Conservation (phyloP, 2,113 vertebrate species). For the Dipodomys spectabilis region DNA sequence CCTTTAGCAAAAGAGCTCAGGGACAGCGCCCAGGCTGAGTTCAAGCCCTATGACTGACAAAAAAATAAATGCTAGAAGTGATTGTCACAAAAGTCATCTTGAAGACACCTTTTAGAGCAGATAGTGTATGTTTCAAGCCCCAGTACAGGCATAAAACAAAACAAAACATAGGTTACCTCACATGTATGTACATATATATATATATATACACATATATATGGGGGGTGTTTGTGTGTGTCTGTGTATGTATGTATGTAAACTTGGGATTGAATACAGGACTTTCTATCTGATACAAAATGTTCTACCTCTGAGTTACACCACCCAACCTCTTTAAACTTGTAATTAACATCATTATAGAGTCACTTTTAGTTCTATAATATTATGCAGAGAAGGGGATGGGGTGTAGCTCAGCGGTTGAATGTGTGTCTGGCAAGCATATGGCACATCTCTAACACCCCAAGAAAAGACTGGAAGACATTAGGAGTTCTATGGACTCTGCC, state of each 20-base stretch:
- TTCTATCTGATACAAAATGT: not conserved
- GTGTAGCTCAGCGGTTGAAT: not conserved
- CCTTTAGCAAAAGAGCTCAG: too few relatives aligned
- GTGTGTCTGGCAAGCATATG: not conserved
- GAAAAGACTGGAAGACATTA: not conserved
- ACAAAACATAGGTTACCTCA: too few relatives aligned
- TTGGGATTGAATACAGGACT: not conserved
- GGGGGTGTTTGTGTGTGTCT: too few relatives aligned
- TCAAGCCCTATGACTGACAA: too few relatives aligned
- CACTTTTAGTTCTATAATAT: not conserved
- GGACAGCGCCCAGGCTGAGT: too few relatives aligned
- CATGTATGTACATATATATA: not conserved
- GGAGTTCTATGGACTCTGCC: not conserved
- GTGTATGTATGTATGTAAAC: too few relatives aligned
- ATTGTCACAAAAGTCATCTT: too few relatives aligned
- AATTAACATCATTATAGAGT: slow-evolving; percentile 15
- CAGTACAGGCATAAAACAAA: too few relatives aligned
- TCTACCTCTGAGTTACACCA: not conserved
- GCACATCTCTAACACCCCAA: not conserved
- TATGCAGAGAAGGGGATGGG: not conserved
- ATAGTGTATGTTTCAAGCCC: too few relatives aligned
- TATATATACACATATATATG: not conserved
- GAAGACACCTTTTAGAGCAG: too few relatives aligned
- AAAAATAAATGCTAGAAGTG: too few relatives aligned
- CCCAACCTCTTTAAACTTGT: not conserved